Conservation (phyloP, 2,888 invertebrate genomes). For the Spatulosminthurus flaviceps region DNA sequence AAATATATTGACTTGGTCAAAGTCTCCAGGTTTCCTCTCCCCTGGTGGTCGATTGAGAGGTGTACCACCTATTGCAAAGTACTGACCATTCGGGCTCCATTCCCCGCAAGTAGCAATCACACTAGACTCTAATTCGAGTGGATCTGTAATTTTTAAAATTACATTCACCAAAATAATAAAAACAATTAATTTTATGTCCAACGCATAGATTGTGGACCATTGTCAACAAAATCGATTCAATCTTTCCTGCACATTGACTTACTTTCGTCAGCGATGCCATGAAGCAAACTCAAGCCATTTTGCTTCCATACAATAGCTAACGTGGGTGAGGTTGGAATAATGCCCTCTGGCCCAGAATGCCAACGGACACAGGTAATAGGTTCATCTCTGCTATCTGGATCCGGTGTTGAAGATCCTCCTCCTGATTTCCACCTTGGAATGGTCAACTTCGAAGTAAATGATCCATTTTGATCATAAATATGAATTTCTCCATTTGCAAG, state of each 20-base stretch:
- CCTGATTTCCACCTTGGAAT: constrained; percentile 37
- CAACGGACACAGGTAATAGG: constrained; percentile 60
- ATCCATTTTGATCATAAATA: constrained; percentile 91
- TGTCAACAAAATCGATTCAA: no score
- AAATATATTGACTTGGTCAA: constrained; percentile 56
- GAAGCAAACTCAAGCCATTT: constrained; percentile 34
- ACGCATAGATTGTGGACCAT: no score
- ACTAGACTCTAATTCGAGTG: constrained; percentile 50
- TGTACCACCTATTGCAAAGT: constrained; percentile 56
- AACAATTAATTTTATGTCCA: no score
- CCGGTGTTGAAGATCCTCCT: constrained; percentile 52
- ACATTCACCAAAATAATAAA: no score
- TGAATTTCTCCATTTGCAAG: constrained; percentile 91
- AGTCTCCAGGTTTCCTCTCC: constrained; percentile 41
- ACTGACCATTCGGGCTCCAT: constrained; percentile 58
- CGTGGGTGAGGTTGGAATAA: constrained; percentile 15
- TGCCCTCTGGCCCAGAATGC: constrained; percentile 50
- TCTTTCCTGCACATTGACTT: not conserved
- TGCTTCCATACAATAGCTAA: constrained; percentile 59
- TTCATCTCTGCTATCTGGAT: constrained; percentile 52
- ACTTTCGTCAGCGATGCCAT: constrained; percentile 44
- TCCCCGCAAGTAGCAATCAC: constrained; percentile 55
- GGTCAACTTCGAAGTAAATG: constrained; percentile 66
- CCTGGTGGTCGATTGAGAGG: constrained; percentile 35
- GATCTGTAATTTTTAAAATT: constrained; percentile 50